A percentile compares a stretch with the other conserved stretches of the same genome.
Evolutionary conservation across 2,888 invertebrate genomes (phyloP).

Genomic region (Tridacna crocea): DNA sequence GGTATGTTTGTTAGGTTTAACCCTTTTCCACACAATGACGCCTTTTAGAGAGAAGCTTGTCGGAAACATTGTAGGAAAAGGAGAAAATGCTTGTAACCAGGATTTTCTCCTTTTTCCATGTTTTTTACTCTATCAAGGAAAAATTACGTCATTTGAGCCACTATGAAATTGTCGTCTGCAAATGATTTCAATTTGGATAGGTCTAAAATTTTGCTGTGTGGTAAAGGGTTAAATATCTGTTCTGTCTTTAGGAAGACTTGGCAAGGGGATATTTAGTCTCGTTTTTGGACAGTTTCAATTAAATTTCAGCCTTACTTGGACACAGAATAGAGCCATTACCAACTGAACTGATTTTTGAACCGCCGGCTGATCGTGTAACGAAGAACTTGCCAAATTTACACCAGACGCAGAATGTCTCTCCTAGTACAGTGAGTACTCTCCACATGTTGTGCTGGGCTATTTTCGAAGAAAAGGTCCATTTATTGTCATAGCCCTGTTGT

Average conservation of each 20-base stretch:
- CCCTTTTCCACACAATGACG: background rate
- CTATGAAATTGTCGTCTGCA: too few relatives aligned
- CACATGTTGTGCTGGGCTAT: too few relatives aligned
- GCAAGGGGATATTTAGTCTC: too few relatives aligned
- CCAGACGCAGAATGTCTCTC: background rate
- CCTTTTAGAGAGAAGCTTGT: too few relatives aligned
- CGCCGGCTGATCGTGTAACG: background rate
- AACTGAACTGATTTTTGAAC: slow-evolving; percentile 26
- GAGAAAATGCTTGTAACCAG: too few relatives aligned
- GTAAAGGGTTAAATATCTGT: background rate
- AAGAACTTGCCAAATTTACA: background rate
- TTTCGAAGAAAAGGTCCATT: too few relatives aligned
- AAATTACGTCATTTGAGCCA: too few relatives aligned
- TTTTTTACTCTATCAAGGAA: too few relatives aligned
- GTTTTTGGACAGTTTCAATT: background rate
- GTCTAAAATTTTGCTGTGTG: background rate
- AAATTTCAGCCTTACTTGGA: slow-evolving; percentile 54
- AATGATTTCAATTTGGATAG: background rate
- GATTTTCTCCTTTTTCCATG: too few relatives aligned
- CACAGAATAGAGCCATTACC: slow-evolving; percentile 59
- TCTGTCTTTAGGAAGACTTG: background rate
- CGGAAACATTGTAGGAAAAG: too few relatives aligned
- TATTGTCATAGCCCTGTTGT: too few relatives aligned
- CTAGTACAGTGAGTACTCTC: too few relatives aligned
- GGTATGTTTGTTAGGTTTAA: background rate